A percentile compares a stretch with the other conserved stretches of the same genome.
Conservation (phyloP, 2,888 invertebrate species). For the Maniola hyperantus region DNA sequence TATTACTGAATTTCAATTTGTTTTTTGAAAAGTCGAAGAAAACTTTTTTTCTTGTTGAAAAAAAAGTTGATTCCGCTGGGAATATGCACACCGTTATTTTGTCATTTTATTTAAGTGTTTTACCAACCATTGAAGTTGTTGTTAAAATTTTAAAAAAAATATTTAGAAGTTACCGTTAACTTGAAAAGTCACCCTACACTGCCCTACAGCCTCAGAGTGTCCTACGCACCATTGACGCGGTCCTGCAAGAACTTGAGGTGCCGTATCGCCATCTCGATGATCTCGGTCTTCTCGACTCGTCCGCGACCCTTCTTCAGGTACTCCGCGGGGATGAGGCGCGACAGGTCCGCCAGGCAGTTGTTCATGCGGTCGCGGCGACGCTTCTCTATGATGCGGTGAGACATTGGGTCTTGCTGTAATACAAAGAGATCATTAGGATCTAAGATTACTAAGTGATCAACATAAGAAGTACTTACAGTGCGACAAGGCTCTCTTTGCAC, state of each 20-base stretch:
- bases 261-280: slow-evolving; percentile 98
- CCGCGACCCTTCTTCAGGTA: slow-evolving; percentile 97
- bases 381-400: slow-evolving; percentile 98
- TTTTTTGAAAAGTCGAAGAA: too few relatives aligned
- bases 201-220: not conserved
- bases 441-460: too few relatives aligned
- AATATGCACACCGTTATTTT: too few relatives aligned
- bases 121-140: too few relatives aligned
- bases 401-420: slow-evolving; percentile 94
- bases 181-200: not conserved
- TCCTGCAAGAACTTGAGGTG: slow-evolving; percentile 95
- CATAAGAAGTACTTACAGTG: too few relatives aligned
- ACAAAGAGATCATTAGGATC: slow-evolving; percentile 10
- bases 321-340: slow-evolving; percentile 95
- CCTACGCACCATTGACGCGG: slow-evolving; percentile 75
- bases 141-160: too few relatives aligned
- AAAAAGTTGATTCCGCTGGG: too few relatives aligned
- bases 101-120: too few relatives aligned
- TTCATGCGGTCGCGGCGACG: slow-evolving; percentile 98
- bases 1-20: too few relatives aligned
- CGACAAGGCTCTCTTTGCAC: too few relatives aligned
- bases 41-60: too few relatives aligned
- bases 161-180: too few relatives aligned
- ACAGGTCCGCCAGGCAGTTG: slow-evolving; percentile 96
- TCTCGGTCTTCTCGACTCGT: slow-evolving; percentile 98